Conservation (phyloP, 2,888 invertebrate species). For the Lamellibrachia satsuma region DNA sequence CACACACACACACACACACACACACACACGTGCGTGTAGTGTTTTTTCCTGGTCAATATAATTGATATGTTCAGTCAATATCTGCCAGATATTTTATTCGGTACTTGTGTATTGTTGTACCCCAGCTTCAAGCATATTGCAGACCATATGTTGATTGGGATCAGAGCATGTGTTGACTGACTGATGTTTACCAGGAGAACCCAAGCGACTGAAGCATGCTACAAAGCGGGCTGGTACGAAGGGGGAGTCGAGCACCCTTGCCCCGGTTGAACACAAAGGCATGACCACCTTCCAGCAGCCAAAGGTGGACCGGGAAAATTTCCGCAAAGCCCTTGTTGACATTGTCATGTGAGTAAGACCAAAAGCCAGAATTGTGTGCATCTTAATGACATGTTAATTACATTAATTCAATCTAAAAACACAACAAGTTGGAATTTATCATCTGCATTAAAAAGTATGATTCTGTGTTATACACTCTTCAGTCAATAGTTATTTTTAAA, state of each 20-base stretch:
- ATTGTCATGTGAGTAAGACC: conserved; percentile 71
- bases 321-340: conserved; percentile 80
- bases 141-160: neutral
- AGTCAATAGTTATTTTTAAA: neutral
- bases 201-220: conserved; percentile 40
- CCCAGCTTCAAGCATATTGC: neutral
- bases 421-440: neutral
- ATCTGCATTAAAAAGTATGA: conserved; percentile 23
- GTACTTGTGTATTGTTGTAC: no score
- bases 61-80: no score
- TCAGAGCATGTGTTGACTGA: neutral
- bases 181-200: conserved; percentile 49
- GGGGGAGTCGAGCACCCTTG: conserved; percentile 13
- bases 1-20: no score
- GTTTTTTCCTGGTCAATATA: no score
- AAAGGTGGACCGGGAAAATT: conserved; percentile 77
- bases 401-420: no score
- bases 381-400: neutral
- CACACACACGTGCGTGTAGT: no score
- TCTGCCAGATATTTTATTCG: no score
- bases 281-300: conserved; percentile 37
- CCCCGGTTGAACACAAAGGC: conserved; percentile 26
- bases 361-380: neutral
- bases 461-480: conserved; percentile 13
- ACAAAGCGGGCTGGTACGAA: conserved; percentile 23